Evolutionary conservation across 2,113 vertebrate species (phyloP).

Genomic region (Sphyrna mokarran): DNA sequence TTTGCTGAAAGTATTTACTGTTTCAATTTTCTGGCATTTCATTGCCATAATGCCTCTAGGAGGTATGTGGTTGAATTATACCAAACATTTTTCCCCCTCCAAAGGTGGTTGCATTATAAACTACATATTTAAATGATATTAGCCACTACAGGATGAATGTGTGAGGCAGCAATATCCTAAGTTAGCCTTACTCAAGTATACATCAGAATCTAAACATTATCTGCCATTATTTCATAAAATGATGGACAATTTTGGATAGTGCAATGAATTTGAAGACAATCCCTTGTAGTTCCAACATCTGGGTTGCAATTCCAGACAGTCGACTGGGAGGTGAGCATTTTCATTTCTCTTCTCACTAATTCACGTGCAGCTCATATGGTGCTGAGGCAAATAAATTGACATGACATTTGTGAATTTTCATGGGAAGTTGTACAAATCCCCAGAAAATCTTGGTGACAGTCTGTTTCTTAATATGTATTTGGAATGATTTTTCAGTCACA

Average conservation of each 20-base stretch:
- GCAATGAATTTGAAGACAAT: not conserved
- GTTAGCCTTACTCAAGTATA: not conserved
- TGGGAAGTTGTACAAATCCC: not conserved
- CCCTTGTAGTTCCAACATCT: not conserved
- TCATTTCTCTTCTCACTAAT: not conserved
- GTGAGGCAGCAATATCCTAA: not conserved
- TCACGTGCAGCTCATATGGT: not conserved
- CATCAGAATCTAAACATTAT: not conserved
- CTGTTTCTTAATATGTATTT: not conserved
- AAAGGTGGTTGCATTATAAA: not conserved
- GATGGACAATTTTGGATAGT: not conserved
- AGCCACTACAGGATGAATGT: not conserved
- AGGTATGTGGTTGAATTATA: constrained; percentile 28
- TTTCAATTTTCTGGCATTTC: constrained; percentile 37
- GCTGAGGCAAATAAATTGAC: not conserved
- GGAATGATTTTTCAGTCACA: not conserved
- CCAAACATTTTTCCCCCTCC: constrained; percentile 12
- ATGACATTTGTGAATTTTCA: not conserved
- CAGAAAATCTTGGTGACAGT: not conserved
- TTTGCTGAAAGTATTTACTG: constrained; percentile 37
- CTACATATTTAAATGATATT: not conserved
- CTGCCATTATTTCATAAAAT: not conserved
- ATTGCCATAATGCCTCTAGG: constrained; percentile 23
- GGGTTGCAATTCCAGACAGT: constrained; percentile 9
- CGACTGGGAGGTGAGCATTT: too few relatives aligned